Evolutionary conservation across 2,888 invertebrate species (phyloP).

Genomic region (Teleogryllus oceanicus): DNA sequence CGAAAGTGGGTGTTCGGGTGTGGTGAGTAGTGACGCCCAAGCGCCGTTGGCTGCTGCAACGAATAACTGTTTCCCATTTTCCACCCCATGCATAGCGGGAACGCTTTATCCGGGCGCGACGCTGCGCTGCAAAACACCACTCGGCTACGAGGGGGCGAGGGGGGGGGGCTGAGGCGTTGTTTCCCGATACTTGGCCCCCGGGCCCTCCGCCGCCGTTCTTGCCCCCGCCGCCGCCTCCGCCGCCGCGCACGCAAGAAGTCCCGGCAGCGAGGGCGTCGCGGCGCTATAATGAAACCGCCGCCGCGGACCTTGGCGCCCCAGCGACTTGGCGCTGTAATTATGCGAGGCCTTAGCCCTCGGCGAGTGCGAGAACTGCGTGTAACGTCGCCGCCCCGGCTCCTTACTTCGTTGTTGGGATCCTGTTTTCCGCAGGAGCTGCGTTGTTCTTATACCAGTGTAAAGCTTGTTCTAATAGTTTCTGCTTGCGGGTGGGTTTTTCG

Average conservation of each 20-base stretch:
- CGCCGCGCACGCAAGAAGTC: background rate
- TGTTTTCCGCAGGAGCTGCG: too few relatives aligned
- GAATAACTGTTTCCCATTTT: conserved; percentile 18
- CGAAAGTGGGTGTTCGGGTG: background rate
- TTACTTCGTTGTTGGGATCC: too few relatives aligned
- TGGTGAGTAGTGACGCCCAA: background rate
- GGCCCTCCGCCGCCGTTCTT: background rate
- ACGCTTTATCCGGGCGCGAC: background rate
- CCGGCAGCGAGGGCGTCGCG: background rate
- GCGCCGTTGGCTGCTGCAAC: background rate
- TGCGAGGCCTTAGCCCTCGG: conserved; percentile 1
- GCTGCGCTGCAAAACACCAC: background rate
- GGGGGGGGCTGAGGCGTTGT: background rate
- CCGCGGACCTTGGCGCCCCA: background rate
- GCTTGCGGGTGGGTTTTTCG: too few relatives aligned
- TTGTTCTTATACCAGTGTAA: too few relatives aligned
- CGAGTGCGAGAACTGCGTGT: too few relatives aligned
- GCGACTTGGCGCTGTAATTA: background rate
- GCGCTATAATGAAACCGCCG: background rate
- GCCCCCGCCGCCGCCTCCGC: background rate
- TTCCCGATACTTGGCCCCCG: background rate
- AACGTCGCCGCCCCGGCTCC: too few relatives aligned
- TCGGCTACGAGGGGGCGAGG: background rate
- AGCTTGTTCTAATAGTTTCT: too few relatives aligned
- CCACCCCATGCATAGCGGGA: conserved; percentile 5